Evolutionary conservation across 2,888 invertebrate species (phyloP).

Genomic region (Deilephila elpenor): DNA sequence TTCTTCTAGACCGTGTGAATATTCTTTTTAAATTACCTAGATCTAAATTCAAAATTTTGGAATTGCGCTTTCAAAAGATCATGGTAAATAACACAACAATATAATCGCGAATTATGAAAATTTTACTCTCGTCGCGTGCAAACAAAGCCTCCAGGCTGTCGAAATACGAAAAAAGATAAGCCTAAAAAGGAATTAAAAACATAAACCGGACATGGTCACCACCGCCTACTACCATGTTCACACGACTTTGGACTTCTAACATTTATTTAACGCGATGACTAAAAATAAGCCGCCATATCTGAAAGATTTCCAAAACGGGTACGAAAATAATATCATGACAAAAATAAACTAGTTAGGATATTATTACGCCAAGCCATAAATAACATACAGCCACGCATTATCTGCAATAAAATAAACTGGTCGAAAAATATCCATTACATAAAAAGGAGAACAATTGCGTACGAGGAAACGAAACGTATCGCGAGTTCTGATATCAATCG

Average conservation of each 20-base stretch:
- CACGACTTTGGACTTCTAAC: slow-evolving; percentile 39
- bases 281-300: slow-evolving; percentile 5
- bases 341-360: too few species aligned
- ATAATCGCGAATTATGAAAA: not conserved
- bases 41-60: too few species aligned
- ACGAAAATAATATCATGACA: not conserved
- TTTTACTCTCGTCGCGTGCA: slow-evolving; percentile 13
- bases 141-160: slow-evolving; percentile 5
- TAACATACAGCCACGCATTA: not conserved
- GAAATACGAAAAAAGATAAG: not conserved
- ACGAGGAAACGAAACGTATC: slow-evolving; percentile 52
- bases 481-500: slow-evolving; percentile 56
- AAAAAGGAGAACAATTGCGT: slow-evolving; percentile 20
- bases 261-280: slow-evolving; percentile 13
- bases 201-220: slow-evolving; percentile 58
- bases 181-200: slow-evolving; percentile 52
- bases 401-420: not conserved
- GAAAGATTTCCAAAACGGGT: not conserved
- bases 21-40: not conserved
- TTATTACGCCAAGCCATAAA: not conserved
- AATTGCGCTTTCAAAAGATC: too few species aligned
- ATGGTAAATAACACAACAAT: not conserved
- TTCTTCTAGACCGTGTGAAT: not conserved
- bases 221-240: slow-evolving; percentile 44
- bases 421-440: not conserved